These are phyloP conservation scores for Campaea margaritaria DNA, from an alignment of 2,888 invertebrate genomes.

Conservation along the genomic window DNA sequence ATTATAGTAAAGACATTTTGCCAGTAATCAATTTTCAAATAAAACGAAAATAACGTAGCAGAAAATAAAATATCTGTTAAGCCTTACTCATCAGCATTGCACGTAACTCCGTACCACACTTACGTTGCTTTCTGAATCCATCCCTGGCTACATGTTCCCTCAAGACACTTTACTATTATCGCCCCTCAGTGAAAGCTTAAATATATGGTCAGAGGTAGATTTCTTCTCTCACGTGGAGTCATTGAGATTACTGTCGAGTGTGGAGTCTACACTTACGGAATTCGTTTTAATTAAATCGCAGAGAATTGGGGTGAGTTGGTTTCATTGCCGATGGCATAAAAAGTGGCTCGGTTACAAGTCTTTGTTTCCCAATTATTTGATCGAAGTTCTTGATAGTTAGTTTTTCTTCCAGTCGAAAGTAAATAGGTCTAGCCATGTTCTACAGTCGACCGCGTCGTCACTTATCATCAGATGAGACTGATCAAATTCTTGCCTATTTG, in stretches of 20 bases:
- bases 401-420: no score
- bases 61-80: neutral
- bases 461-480: no score
- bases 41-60: no score
- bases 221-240: slow-evolving; percentile 51
- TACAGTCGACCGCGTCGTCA: no score
- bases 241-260: slow-evolving; percentile 39
- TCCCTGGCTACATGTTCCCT: slow-evolving; percentile 55
- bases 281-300: slow-evolving; percentile 55
- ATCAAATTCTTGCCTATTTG: no score
- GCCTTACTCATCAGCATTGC: neutral
- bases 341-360: neutral
- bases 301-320: slow-evolving; percentile 2
- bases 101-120: neutral
- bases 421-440: no score
- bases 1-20: no score
- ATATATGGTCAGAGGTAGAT: slow-evolving; percentile 65
- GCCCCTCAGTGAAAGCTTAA: slow-evolving; percentile 63
- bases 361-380: no score
- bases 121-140: slow-evolving; percentile 34
- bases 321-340: neutral
- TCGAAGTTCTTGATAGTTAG: no score
- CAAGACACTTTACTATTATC: slow-evolving; percentile 74
- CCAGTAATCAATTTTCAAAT: no score
- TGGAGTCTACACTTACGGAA: slow-evolving; percentile 28